Base-by-base conservation (phyloP, 2,888 invertebrate genomes). In the Nemapogon koenigi region DNA sequence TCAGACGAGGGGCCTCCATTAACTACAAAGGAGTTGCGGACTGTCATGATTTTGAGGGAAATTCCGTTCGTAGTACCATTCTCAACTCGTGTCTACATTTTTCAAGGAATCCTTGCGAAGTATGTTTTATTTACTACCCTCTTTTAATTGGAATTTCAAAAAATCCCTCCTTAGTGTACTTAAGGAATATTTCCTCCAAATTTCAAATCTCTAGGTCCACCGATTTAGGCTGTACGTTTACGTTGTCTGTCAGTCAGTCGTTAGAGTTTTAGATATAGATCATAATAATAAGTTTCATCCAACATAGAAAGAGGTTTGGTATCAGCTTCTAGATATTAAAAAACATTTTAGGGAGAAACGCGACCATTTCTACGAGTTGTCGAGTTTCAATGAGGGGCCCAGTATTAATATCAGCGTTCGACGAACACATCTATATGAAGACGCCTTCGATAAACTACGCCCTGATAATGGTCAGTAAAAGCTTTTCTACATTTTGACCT, bases 51-150 rank as follows among this genome's bases (percentile, higher is more conserved):
- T 42, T 72, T 98, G 13, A 87, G 91, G 41, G 94, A 97, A 65
- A 87, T 98, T 43, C 98, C 98, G 0, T 99, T 98, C 69, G 88
- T 96, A 10, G 89, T 98, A 32, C 88, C 93, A 8, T 98, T 98
- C 62, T 88, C 89, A 48, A 91, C 94, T 41, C 82, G 98, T 43
- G 93, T 97, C 3, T 81, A 91, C 44, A 89, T 95, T 41, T 83
- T 93, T 43, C 90, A 93, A 59, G 88, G 89, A 26, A 70, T 93
- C 38, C 83, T 79, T 25, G 49, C 62, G 11, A 69, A 65, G 80
- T 79, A 50, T n/a, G n/a, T n/a, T n/a, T n/a, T n/a, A n/a, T n/a
- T n/a, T n/a, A n/a, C n/a, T n/a, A n/a, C n/a, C n/a, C n/a, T n/a
- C n/a, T n/a, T n/a, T n/a, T n/a, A n/a, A n/a, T n/a, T n/a, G n/a